Evolutionary conservation across 2,888 invertebrate genomes (phyloP).

Genomic region (Rotaria magnacalcarata): DNA sequence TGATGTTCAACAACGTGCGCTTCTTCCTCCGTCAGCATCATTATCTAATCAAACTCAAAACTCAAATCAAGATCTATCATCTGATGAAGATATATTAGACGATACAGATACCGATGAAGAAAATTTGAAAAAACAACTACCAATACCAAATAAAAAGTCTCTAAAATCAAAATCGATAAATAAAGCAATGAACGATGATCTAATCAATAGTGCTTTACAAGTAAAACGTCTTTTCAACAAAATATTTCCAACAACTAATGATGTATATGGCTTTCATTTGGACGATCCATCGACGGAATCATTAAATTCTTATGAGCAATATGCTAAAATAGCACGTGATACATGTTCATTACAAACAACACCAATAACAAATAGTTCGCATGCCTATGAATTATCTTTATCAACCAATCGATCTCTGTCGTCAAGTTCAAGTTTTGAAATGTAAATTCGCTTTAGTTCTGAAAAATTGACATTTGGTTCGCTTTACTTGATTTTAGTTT

Average conservation of each 20-base stretch:
- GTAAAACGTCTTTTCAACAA: not conserved
- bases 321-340: not conserved
- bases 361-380: not conserved
- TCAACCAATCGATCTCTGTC: not conserved
- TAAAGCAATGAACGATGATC: not conserved
- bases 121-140: not conserved
- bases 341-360: not conserved
- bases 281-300: not conserved
- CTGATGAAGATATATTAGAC: constrained; percentile 5
- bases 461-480: too few species aligned
- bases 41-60: not conserved
- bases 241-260: not conserved
- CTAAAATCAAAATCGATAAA: not conserved
- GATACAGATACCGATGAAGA: constrained; percentile 24
- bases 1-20: constrained; percentile 18
- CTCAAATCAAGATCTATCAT: not conserved
- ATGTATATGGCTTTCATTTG: constrained; percentile 4
- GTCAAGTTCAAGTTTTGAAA: constrained; percentile 31
- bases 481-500: not conserved
- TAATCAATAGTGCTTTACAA: not conserved
- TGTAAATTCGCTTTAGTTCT: not conserved
- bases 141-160: not conserved
- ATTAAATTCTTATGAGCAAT: constrained; percentile 12
- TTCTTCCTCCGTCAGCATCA: not conserved
- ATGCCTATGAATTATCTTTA: not conserved